Percentiles rank a stretch among this genome's conserved stretches.
These are phyloP conservation scores for Psilopogon haemacephalus DNA, from an alignment of 2,113 vertebrate species.

Conservation along the genomic window DNA sequence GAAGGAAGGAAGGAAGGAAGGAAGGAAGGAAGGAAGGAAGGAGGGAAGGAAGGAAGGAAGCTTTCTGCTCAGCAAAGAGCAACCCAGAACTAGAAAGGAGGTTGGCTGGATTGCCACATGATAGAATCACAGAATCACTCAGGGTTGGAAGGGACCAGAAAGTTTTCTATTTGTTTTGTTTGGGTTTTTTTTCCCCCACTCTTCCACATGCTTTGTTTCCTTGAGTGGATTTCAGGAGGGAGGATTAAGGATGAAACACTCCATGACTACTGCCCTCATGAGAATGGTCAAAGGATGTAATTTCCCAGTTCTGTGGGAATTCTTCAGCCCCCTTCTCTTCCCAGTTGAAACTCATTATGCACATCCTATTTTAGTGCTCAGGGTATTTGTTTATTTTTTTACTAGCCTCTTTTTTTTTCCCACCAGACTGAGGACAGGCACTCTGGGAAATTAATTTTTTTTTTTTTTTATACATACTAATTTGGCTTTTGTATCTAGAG, in stretches of 20 bases:
- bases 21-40: too few relatives aligned
- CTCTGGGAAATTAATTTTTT: constrained; percentile 32
- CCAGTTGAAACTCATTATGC: constrained; percentile 4
- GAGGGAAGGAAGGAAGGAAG: too few relatives aligned
- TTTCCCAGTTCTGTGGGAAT: background rate
- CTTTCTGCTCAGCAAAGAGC: background rate
- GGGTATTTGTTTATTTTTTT: constrained; percentile 24
- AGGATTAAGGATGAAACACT: background rate
- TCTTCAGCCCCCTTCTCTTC: background rate
- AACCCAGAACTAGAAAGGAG: background rate
- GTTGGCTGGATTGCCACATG: background rate
- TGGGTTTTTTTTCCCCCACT: fast-evolving
- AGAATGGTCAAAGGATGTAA: background rate
- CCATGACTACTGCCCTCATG: background rate
- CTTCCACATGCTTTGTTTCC: background rate
- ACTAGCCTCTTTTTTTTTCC: background rate
- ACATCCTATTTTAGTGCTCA: constrained; percentile 6
- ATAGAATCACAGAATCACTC: too few relatives aligned
- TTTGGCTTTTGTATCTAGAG: background rate
- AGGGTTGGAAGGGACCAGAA: too few relatives aligned
- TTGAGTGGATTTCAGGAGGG: background rate
- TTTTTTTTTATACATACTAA: background rate
- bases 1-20: too few relatives aligned
- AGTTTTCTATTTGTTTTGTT: background rate
- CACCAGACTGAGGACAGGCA: background rate